Conservation (phyloP, 23 tunicate species). For the Ciona savignyi region DNA sequence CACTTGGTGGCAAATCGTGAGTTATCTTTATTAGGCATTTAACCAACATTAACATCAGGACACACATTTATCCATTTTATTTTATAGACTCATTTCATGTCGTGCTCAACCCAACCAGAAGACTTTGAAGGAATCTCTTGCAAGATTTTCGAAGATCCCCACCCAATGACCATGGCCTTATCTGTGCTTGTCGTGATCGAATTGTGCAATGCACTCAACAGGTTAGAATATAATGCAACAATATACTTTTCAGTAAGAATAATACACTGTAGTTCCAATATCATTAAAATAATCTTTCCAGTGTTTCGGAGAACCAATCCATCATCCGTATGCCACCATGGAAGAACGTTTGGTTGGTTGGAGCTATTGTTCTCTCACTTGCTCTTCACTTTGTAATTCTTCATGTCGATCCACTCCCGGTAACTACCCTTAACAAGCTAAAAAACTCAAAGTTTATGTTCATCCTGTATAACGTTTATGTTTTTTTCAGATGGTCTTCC, state of each 20-base stretch:
- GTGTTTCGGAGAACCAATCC: conserved; percentile 98
- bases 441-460: too few relatives aligned
- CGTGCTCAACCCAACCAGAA: conserved; percentile 59
- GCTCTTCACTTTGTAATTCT: conserved; percentile 91
- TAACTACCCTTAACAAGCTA: conserved; percentile 31
- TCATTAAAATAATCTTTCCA: conserved; percentile 19
- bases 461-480: too few relatives aligned
- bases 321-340: conserved; percentile 96
- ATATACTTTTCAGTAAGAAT: background rate
- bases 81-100: conserved; percentile 89
- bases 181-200: conserved; percentile 96
- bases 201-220: conserved; percentile 91
- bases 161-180: conserved; percentile 99
- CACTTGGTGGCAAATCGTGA: conserved; percentile 97
- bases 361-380: conserved; percentile 91
- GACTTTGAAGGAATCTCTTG: conserved; percentile 74
- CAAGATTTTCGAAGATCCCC: conserved; percentile 96
- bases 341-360: conserved; percentile 79
- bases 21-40: background rate
- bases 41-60: background rate
- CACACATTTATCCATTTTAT: background rate
- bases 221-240: conserved; percentile 13
- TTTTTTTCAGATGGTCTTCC: conserved; percentile 75
- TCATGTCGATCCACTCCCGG: conserved; percentile 92
- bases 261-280: too few relatives aligned